Conservation (phyloP, 2,113 vertebrate genomes). For the Nesoenas mayeri region DNA sequence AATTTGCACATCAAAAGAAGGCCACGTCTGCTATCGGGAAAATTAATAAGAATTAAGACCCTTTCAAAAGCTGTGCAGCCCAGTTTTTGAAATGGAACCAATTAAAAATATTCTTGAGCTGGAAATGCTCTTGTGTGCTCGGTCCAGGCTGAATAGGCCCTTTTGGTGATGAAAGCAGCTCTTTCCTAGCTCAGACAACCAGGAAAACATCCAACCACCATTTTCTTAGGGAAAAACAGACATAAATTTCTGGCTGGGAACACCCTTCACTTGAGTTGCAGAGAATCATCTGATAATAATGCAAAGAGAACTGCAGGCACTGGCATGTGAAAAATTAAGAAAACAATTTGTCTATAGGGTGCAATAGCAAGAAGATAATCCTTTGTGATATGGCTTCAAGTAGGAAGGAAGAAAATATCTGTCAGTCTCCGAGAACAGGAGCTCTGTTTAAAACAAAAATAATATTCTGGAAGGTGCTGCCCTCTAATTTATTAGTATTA, state of each 20-base stretch:
- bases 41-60: slow-evolving; percentile 60
- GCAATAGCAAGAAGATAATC: background rate
- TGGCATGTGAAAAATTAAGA: background rate
- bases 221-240: background rate
- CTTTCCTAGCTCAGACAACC: background rate
- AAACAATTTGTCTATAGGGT: background rate
- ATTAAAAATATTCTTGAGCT: slow-evolving; percentile 47
- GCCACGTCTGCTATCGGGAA: background rate
- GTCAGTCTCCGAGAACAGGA: background rate
- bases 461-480: background rate
- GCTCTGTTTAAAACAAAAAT: background rate
- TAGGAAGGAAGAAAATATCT: background rate
- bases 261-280: background rate
- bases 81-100: slow-evolving; percentile 28
- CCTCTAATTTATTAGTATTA: background rate
- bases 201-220: background rate
- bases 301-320: background rate
- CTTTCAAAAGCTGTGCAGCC: slow-evolving; percentile 20
- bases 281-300: background rate
- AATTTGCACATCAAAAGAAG: slow-evolving; percentile 69
- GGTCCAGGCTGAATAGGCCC: background rate
- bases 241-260: background rate
- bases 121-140: background rate
- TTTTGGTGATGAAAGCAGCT: background rate
- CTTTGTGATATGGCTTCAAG: background rate